phyloP scores from a whole-genome alignment of 2,113 vertebrate genomes.

The Centropus unirufus region DNA sequence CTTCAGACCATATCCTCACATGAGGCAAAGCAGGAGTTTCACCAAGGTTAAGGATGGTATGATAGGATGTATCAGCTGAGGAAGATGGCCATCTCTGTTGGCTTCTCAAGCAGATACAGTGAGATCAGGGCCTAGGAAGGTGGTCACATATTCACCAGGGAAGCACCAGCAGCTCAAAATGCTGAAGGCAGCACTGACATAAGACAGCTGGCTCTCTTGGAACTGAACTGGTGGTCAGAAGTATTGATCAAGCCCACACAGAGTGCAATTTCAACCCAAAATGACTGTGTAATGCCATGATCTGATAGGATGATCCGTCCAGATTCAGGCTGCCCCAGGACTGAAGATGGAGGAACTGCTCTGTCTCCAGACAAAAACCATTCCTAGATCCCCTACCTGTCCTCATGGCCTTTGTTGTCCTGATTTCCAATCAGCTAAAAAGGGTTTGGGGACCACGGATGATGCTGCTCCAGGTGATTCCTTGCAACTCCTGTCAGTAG shows the following conservation, averaged over 20 bases:
- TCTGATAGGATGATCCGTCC: background rate
- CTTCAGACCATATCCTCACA: background rate
- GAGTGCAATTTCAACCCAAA: background rate
- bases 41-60: background rate
- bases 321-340: background rate
- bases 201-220: background rate
- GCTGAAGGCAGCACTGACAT: background rate
- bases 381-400: background rate
- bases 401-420: background rate
- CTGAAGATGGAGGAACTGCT: background rate
- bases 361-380: background rate
- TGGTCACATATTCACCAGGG: background rate
- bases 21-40: background rate
- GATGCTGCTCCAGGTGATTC: background rate
- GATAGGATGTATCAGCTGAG: background rate
- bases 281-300: background rate
- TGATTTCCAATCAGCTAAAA: background rate
- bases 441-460: fast-evolving
- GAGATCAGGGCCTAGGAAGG: background rate
- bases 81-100: background rate
- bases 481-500: background rate
- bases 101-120: background rate
- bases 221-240: background rate
- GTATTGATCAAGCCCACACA: background rate
- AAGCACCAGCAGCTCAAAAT: background rate